Conservation (phyloP, 2,888 invertebrate species). For the Plutella xylostella region DNA sequence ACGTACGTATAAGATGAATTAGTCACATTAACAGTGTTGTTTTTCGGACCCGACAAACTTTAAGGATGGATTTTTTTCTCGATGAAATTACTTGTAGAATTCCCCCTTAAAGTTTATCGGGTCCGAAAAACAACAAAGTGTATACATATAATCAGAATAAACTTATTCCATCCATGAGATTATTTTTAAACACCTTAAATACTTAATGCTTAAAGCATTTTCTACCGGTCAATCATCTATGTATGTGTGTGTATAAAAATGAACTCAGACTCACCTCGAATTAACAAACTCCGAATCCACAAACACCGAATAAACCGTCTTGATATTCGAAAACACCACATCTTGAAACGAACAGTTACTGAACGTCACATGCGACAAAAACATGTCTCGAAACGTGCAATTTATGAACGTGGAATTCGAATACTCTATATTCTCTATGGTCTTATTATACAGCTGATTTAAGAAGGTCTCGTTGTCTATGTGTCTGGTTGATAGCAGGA, state of each 20-base stretch:
- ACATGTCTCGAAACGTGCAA: conserved; percentile 75
- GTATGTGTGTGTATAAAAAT: no score
- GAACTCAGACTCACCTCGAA: conserved; percentile 64
- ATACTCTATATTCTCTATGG: conserved; percentile 73
- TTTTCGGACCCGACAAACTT: no score
- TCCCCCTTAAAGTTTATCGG: background rate
- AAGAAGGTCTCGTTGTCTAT: conserved; percentile 39
- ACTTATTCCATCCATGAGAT: background rate
- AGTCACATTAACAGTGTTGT: no score
- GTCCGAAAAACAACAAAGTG: background rate
- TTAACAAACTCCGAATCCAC: conserved; percentile 71
- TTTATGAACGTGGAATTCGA: conserved; percentile 70
- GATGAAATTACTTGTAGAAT: no score
- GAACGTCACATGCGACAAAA: conserved; percentile 79
- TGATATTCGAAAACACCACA: conserved; percentile 77
- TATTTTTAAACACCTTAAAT: background rate
- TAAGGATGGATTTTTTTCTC: no score
- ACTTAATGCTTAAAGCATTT: no score
- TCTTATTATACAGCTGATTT: conserved; percentile 65
- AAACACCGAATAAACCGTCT: conserved; percentile 77
- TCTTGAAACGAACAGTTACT: conserved; percentile 77
- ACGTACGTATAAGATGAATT: no score
- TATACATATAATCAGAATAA: background rate
- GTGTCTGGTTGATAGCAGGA: conserved; percentile 34
- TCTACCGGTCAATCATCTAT: no score